Evolutionary conservation across 2,888 invertebrate genomes (phyloP).

Genomic region (Meiosimyza decipiens): DNA sequence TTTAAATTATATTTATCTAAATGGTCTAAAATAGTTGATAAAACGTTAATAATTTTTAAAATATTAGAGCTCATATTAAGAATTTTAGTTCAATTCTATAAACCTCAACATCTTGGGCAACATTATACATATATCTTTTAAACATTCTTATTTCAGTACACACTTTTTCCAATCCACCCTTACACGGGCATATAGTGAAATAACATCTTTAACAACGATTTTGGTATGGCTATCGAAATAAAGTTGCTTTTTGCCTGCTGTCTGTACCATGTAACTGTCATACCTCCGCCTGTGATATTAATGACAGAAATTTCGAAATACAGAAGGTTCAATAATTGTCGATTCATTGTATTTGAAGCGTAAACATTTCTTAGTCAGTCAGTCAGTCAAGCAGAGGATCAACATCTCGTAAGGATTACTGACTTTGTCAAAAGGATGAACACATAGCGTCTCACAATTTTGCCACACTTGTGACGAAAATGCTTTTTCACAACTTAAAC

Average conservation of each 20-base stretch:
- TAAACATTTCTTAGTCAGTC: constrained; percentile 42
- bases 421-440: constrained; percentile 29
- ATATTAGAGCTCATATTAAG: no score
- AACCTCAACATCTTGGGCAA: no score
- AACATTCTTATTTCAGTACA: no score
- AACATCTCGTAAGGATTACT: constrained; percentile 7
- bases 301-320: constrained; percentile 67
- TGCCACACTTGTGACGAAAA: constrained; percentile 43
- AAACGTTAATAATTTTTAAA: no score
- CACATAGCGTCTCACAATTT: constrained; percentile 31
- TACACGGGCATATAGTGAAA: background rate
- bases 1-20: no score
- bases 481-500: constrained; percentile 33
- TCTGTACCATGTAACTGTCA: constrained; percentile 24
- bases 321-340: constrained; percentile 68
- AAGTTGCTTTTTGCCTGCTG: constrained; percentile 15
- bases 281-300: constrained; percentile 66
- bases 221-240: background rate
- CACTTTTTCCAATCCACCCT: background rate
- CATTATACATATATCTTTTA: no score
- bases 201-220: constrained; percentile 11
- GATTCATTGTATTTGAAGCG: constrained; percentile 60
- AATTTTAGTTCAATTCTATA: no score
- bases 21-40: no score
- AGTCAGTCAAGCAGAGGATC: constrained; percentile 28